phyloP scores from a whole-genome alignment of 2,888 invertebrate genomes.

The Eupithecia tripunctaria region DNA sequence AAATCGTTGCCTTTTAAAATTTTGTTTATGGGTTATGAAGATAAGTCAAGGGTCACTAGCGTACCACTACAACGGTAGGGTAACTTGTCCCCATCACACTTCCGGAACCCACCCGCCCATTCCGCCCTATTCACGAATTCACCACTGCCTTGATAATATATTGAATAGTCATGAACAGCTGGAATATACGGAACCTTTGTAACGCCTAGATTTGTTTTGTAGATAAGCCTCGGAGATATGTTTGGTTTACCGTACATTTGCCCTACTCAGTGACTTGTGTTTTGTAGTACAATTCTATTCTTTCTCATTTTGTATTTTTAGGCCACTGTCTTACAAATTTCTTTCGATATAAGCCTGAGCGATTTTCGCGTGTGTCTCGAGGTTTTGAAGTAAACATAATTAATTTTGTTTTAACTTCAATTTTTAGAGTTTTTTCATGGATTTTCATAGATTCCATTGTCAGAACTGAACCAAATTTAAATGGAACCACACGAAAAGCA shows the following conservation, averaged over 20 bases:
- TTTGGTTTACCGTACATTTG: constrained; percentile 23
- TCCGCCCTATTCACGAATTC: constrained; percentile 38
- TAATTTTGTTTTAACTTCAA: no score
- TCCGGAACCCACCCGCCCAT: constrained; percentile 33
- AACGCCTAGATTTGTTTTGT: constrained; percentile 33
- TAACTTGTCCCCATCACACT: constrained; percentile 16
- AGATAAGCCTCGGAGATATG: constrained; percentile 25
- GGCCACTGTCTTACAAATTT: not conserved
- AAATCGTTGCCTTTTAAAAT: no score
- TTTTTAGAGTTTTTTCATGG: no score
- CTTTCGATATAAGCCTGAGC: not conserved
- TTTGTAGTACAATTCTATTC: not conserved
- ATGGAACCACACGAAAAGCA: no score
- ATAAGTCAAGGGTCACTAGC: no score
- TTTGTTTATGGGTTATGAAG: no score
- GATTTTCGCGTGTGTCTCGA: not conserved
- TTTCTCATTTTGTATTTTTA: not conserved
- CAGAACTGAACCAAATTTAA: no score
- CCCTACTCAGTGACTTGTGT: constrained; percentile 3
- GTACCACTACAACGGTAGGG: no score
- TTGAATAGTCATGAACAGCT: constrained; percentile 39
- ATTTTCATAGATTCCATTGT: no score
- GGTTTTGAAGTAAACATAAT: not conserved
- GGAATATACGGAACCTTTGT: constrained; percentile 35
- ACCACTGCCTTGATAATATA: constrained; percentile 33